Percentiles rank a stretch among this genome's conserved stretches.
phyloP scores from a whole-genome alignment of 2,113 vertebrate species.

The Pao palembangensis region DNA sequence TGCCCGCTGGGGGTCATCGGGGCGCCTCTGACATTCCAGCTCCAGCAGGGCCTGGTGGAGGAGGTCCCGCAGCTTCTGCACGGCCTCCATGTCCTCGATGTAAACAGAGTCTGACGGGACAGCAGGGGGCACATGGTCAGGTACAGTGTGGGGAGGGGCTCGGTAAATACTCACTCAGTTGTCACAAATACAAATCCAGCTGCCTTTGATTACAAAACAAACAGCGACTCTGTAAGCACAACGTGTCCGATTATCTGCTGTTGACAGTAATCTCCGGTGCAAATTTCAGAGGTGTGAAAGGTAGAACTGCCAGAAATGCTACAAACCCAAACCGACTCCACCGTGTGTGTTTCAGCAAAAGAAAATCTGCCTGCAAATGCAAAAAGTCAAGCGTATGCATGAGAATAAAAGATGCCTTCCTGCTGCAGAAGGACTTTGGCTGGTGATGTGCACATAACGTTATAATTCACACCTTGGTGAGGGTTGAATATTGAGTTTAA shows the following conservation, averaged over 20 bases:
- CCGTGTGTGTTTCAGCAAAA: no score
- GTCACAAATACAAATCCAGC: slow-evolving; percentile 7
- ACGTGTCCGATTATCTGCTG: slow-evolving; percentile 13
- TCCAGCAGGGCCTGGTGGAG: slow-evolving; percentile 89
- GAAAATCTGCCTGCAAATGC: no score
- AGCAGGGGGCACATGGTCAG: slow-evolving; percentile 18
- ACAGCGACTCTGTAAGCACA: slow-evolving; percentile 33
- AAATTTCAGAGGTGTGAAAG: neutral
- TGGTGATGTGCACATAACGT: no score
- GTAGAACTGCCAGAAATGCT: no score
- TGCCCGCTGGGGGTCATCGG: slow-evolving; percentile 80
- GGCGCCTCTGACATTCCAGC: slow-evolving; percentile 79
- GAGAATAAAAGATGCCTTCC: no score
- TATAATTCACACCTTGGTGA: no score
- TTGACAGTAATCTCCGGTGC: slow-evolving; percentile 43
- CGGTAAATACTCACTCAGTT: neutral
- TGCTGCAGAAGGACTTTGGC: no score
- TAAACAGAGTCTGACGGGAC: slow-evolving; percentile 83
- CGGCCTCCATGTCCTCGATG: slow-evolving; percentile 88
- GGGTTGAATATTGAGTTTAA: no score
- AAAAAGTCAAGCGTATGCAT: no score
- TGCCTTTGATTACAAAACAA: slow-evolving; percentile 53
- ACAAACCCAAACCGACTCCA: no score
- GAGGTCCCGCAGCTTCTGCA: slow-evolving; percentile 87
- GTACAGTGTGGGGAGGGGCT: neutral